A percentile compares a stretch with the other conserved stretches of the same genome.
phyloP scores from a whole-genome alignment of 2,797 vertebrate species.

The Synaphobranchus kaupii region DNA sequence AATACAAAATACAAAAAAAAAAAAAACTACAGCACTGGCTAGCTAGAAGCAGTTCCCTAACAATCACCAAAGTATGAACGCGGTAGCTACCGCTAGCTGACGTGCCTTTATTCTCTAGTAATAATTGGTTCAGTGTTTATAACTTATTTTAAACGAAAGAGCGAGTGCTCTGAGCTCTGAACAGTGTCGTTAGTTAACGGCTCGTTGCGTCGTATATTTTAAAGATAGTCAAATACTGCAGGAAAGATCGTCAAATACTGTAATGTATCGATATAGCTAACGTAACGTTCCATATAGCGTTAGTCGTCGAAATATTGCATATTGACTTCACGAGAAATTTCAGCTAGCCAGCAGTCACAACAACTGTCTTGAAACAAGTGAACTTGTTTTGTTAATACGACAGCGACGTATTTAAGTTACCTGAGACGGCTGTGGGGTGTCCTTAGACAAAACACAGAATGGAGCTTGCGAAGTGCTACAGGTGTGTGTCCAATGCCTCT shows the following conservation, averaged over 20 bases:
- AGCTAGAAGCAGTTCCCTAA: neutral
- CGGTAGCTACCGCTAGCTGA: neutral
- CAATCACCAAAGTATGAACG: neutral
- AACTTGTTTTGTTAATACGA: neutral
- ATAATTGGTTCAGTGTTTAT: neutral
- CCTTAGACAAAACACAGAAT: conserved; percentile 36
- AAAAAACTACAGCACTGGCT: neutral
- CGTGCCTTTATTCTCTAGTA: neutral
- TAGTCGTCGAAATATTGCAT: neutral
- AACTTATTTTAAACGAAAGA: neutral
- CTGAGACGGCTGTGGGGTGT: conserved; percentile 55
- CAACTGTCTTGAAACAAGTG: neutral
- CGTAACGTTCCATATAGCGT: neutral
- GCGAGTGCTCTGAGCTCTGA: neutral
- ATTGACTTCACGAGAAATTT: neutral
- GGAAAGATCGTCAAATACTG: no score
- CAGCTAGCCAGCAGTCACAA: neutral
- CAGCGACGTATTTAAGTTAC: conserved; percentile 56
- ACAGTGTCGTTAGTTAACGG: neutral
- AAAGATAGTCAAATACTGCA: no score
- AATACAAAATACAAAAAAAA: neutral
- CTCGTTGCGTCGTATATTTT: neutral
- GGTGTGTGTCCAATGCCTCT: conserved; percentile 31
- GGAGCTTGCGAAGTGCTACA: conserved; percentile 35
- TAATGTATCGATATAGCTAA: neutral